These are phyloP conservation scores for Spinibarbus caldwelli DNA, from an alignment of 2,797 vertebrate genomes.

Conservation along the genomic window DNA sequence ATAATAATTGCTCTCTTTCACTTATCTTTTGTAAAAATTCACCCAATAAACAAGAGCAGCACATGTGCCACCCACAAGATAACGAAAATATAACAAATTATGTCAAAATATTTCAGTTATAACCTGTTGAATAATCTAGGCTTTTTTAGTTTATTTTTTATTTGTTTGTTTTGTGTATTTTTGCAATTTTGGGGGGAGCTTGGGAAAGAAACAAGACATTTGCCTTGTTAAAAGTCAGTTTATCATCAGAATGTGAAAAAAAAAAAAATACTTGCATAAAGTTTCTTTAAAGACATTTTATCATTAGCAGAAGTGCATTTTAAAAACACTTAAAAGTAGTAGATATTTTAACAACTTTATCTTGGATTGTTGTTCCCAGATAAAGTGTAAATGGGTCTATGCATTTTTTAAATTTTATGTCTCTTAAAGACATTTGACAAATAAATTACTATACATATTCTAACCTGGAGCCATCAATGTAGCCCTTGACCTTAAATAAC, in stretches of 20 bases:
- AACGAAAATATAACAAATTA: not conserved
- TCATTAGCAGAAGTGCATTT: too few relatives aligned
- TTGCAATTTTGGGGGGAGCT: not conserved
- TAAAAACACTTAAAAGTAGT: not conserved
- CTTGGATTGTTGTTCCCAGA: slow-evolving; percentile 10
- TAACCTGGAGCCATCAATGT: not conserved
- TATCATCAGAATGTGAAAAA: not conserved
- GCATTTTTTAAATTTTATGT: not conserved
- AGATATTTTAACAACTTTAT: slow-evolving; percentile 12
- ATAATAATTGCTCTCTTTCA: slow-evolving; percentile 53
- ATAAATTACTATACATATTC: not conserved
- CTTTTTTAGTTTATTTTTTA: too few relatives aligned
- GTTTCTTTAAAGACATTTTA: too few relatives aligned
- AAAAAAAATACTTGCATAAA: not conserved
- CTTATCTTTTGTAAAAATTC: slow-evolving; percentile 41
- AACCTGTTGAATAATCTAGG: not conserved
- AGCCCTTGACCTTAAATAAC: not conserved
- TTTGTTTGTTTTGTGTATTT: not conserved
- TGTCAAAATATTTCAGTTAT: not conserved
- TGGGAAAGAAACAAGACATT: not conserved
- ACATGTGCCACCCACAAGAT: not conserved
- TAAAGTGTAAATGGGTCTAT: not conserved
- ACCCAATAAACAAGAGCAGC: not conserved
- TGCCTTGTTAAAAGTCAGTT: not conserved
- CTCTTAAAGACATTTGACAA: not conserved